phyloP scores from a whole-genome alignment of 2,888 invertebrate species.

The Leptinotarsa tumamoca region DNA sequence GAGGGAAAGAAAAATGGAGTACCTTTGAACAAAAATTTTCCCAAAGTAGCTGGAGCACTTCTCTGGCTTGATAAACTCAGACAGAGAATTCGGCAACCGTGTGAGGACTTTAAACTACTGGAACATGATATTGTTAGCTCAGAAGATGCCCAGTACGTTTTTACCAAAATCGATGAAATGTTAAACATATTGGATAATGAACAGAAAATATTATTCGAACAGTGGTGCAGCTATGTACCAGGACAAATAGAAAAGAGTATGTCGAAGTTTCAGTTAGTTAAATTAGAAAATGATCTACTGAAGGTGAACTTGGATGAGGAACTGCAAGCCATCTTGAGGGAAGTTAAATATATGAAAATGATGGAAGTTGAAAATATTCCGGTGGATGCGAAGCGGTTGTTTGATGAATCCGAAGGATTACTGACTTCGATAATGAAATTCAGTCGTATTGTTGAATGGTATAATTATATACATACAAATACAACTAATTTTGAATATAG shows the following conservation, averaged over 20 bases:
- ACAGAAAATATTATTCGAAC: conserved; percentile 73
- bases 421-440: conserved; percentile 65
- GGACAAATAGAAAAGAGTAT: conserved; percentile 74
- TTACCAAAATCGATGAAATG: conserved; percentile 77
- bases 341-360: conserved; percentile 75
- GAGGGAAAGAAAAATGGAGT: conserved; percentile 69
- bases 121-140: conserved; percentile 75
- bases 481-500: conserved; percentile 82
- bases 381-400: conserved; percentile 75
- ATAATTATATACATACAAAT: conserved; percentile 82
- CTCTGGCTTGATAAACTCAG: conserved; percentile 79
- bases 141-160: conserved; percentile 70
- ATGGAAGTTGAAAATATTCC: conserved; percentile 74
- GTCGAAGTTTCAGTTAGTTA: conserved; percentile 72
- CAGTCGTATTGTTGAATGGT: conserved; percentile 79
- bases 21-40: conserved; percentile 76
- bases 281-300: conserved; percentile 67
- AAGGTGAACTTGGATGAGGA: conserved; percentile 77
- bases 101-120: conserved; percentile 73
- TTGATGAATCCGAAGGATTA: conserved; percentile 77
- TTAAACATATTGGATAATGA: conserved; percentile 73
- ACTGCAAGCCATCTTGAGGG: conserved; percentile 80
- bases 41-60: conserved; percentile 78
- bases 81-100: conserved; percentile 71
- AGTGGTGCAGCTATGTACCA: conserved; percentile 79